Base-by-base conservation (phyloP, 2,113 vertebrate species). In the Pygoscelis adeliae region DNA sequence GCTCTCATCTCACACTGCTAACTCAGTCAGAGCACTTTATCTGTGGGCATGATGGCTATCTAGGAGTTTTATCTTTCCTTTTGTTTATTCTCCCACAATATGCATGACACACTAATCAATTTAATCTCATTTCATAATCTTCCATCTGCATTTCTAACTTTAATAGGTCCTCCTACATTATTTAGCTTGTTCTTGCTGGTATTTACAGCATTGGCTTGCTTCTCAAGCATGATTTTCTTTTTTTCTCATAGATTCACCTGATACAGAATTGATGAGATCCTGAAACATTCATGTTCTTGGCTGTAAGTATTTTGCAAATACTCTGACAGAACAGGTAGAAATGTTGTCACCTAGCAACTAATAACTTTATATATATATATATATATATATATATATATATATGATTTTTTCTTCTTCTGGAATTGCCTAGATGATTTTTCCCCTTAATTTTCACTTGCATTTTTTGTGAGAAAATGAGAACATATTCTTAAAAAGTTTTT, bases 281-380 rank as follows among this genome's bases (percentile, higher is more conserved):
- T 89, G 77, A 95, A 95, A 91, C 81, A 82, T 71, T 93, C 40
- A 36, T 85, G 23, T 83, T 80, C 91, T 70, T 92, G 65, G 16
- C 87, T 91, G 53, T 52, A 96, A 72, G 89, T 72, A 90, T 95
- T 97, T 96, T 94, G 74, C 58, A 93, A 96, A 92, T 90, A 90
- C 92, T 79, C 81, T 87, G 78, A 90, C 91, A 94, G 81, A 71
- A 72, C 23, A 94, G 58, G 58, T 85, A 66, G 86, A 95, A 94
- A 80, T 88, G 62, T 87, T 89, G 81, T 97, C 82, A 94, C 91
- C 85, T 92, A 97, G 87, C 82, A 97, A 97, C 93, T 94, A 96
- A 95, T 66, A 89, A 65, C 32, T n/a, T 70, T 79, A 42, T 2
- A 5, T 44, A 3, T 2, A 5, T 44, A 3, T 44, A 27, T 55